phyloP scores from a whole-genome alignment of 1,140 invertebrate genomes.

The Drosophila arizonae region DNA sequence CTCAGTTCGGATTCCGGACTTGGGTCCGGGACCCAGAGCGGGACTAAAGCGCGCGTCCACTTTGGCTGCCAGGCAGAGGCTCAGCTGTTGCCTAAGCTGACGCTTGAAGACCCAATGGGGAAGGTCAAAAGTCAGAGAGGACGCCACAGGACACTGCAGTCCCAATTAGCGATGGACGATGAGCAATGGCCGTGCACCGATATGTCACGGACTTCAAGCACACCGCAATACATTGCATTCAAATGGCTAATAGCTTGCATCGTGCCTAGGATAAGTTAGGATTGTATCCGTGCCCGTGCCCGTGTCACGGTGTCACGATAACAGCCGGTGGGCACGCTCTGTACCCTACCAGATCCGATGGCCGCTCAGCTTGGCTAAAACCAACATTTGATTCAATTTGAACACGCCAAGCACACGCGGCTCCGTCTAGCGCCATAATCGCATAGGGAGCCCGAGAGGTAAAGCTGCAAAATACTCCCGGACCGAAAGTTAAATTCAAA shows the following conservation, averaged over 20 bases:
- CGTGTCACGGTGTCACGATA: neutral
- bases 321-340: neutral
- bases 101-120: slow-evolving; percentile 12
- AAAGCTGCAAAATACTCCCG: slow-evolving; percentile 2
- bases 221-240: neutral
- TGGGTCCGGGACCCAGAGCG: neutral
- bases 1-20: neutral
- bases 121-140: slow-evolving; percentile 24
- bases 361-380: slow-evolving; percentile 38
- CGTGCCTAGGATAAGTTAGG: neutral
- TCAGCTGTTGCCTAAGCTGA: slow-evolving; percentile 41
- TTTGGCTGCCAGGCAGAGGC: slow-evolving; percentile 4
- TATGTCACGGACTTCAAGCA: too few species aligned
- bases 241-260: neutral
- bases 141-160: slow-evolving; percentile 18
- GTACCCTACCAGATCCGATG: slow-evolving; percentile 1
- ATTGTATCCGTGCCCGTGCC: too few species aligned
- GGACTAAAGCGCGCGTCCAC: neutral
- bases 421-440: neutral
- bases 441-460: neutral
- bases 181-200: neutral
- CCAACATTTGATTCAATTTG: slow-evolving; percentile 68
- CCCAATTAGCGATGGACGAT: slow-evolving; percentile 8
- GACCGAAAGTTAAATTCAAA: slow-evolving; percentile 28
- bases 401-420: slow-evolving; percentile 61